Percentiles rank a stretch among this genome's conserved stretches.
Evolutionary conservation across 2,888 invertebrate genomes (phyloP).

Genomic region (Blastobasis adustella): DNA sequence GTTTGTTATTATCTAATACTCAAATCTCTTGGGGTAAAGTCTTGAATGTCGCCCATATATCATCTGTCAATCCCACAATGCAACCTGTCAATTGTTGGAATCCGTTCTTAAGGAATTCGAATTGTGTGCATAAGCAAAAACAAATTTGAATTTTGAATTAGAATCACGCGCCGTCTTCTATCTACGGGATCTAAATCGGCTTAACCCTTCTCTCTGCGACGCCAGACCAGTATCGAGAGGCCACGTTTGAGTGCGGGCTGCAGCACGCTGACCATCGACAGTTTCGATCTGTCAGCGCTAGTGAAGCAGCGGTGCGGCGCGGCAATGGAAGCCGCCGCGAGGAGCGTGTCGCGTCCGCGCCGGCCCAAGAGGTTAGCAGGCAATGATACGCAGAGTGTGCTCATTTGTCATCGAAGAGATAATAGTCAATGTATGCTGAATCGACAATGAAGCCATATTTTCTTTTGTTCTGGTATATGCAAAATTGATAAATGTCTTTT

Average conservation of each 20-base stretch:
- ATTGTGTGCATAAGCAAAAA: constrained; percentile 36
- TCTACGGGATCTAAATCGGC: constrained; percentile 63
- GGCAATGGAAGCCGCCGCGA: background rate
- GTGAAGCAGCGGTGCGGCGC: constrained; percentile 1
- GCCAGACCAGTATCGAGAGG: constrained; percentile 10
- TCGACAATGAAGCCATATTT: constrained; percentile 53
- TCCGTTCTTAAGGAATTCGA: constrained; percentile 38
- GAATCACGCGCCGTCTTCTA: constrained; percentile 49
- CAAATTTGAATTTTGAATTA: constrained; percentile 56
- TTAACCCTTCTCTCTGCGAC: constrained; percentile 36
- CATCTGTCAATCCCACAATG: constrained; percentile 24
- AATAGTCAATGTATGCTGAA: constrained; percentile 50
- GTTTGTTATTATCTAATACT: background rate
- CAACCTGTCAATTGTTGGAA: constrained; percentile 20
- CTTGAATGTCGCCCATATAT: background rate
- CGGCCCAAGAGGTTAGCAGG: constrained; percentile 4
- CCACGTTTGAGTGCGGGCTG: too few species aligned
- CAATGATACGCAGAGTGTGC: constrained; percentile 41
- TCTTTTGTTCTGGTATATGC: constrained; percentile 33
- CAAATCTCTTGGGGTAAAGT: too few species aligned
- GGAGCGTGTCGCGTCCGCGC: constrained; percentile 10
- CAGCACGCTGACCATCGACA: constrained; percentile 21
- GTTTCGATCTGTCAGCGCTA: background rate
- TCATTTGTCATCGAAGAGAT: constrained; percentile 60
- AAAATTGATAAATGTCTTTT: constrained; percentile 14